These are phyloP conservation scores for Synanthedon vespiformis DNA, from an alignment of 2,888 invertebrate genomes.

Conservation along the genomic window DNA sequence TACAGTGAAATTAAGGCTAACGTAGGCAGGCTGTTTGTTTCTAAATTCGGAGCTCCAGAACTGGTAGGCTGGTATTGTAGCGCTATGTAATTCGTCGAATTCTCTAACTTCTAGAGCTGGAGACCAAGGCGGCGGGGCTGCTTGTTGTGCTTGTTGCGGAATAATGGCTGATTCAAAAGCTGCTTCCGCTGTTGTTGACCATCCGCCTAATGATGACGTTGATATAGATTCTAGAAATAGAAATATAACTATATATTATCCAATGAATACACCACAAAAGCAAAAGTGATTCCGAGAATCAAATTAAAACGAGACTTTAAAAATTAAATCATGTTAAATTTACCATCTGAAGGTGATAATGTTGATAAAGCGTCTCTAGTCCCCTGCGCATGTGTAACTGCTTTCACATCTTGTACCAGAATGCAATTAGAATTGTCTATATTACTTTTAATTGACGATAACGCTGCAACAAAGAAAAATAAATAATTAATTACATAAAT, in stretches of 20 bases:
- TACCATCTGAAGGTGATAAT: slow-evolving; percentile 62
- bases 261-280: not conserved
- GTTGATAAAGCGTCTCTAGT: slow-evolving; percentile 77
- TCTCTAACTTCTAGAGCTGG: slow-evolving; percentile 84
- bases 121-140: slow-evolving; percentile 83
- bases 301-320: not conserved
- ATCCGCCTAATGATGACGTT: slow-evolving; percentile 57
- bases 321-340: not conserved
- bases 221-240: slow-evolving; percentile 73
- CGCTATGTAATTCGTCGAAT: slow-evolving; percentile 86
- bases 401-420: slow-evolving; percentile 89
- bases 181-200: slow-evolving; percentile 68
- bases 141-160: slow-evolving; percentile 78
- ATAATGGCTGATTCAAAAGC: slow-evolving; percentile 68
- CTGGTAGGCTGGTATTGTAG: slow-evolving; percentile 89
- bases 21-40: slow-evolving; percentile 90
- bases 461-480: slow-evolving; percentile 74
- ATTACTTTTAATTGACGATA: slow-evolving; percentile 90
- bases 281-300: not conserved
- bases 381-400: slow-evolving; percentile 88
- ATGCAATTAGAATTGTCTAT: slow-evolving; percentile 91
- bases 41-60: slow-evolving; percentile 95
- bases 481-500: slow-evolving; percentile 1
- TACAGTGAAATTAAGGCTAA: slow-evolving; percentile 88
- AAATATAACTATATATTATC: slow-evolving; percentile 16